A percentile compares a stretch with the other conserved stretches of the same genome.
These are phyloP conservation scores for Enoplolaimus lenunculus DNA, from an alignment of 2,888 invertebrate species.

Conservation along the genomic window DNA sequence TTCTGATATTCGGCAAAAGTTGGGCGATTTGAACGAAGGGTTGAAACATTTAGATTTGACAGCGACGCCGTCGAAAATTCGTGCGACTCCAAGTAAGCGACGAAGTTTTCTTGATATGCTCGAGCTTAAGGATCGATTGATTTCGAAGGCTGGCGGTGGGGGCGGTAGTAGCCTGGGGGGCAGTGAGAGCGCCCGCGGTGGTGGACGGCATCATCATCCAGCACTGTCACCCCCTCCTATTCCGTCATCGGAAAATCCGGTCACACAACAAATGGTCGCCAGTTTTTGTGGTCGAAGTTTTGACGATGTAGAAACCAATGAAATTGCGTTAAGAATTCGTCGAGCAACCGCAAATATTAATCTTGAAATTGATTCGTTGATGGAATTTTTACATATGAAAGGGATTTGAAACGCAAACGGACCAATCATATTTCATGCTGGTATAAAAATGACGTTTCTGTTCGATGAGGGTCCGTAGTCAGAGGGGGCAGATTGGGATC, in stretches of 20 bases:
- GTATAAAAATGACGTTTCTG: too few species aligned
- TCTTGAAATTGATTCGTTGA: slow-evolving; percentile 37
- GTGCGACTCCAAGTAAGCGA: slow-evolving; percentile 36
- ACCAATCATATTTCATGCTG: too few species aligned
- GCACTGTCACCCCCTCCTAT: slow-evolving; percentile 32
- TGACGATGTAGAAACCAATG: slow-evolving; percentile 40
- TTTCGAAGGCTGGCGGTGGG: not conserved
- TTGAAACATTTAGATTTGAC: slow-evolving; percentile 39
- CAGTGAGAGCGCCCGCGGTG: slow-evolving; percentile 34
- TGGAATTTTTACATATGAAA: slow-evolving; percentile 39
- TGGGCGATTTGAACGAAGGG: slow-evolving; percentile 38
- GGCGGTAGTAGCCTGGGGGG: not conserved
- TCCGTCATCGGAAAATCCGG: not conserved
- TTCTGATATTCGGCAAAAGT: slow-evolving; percentile 37
- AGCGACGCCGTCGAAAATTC: slow-evolving; percentile 40
- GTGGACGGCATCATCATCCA: slow-evolving; percentile 19
- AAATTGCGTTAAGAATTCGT: slow-evolving; percentile 38
- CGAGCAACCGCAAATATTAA: slow-evolving; percentile 39
- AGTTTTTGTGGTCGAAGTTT: slow-evolving; percentile 40
- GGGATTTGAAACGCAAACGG: slow-evolving; percentile 27
- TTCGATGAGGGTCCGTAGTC: too few species aligned
- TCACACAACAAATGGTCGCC: slow-evolving; percentile 39
- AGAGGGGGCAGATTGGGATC: too few species aligned
- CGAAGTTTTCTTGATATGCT: slow-evolving; percentile 38
- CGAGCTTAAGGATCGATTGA: slow-evolving; percentile 32